Evolutionary conservation across 1,140 invertebrate species (phyloP), one percentile per base, ranked within the genome.

Genomic region (Battus philenor): DNA sequence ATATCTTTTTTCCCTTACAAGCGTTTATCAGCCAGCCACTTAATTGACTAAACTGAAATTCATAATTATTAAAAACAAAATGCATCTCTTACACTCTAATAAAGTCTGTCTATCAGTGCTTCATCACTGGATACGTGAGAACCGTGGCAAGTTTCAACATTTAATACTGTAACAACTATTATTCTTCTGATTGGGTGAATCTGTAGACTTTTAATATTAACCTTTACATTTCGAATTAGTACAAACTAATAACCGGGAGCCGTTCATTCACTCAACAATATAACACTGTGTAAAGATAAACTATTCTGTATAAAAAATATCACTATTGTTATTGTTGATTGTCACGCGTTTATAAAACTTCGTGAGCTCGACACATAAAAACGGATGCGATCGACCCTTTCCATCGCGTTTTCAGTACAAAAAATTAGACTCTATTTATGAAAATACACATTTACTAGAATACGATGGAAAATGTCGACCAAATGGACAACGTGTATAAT

Each of bases 271-370:
- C 70, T 73, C 68, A 82, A 82, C 74, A 79, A 84, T 79, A 68
- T 76, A 84, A 75, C 63, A 78, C 47, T 73, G 74, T 82, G 78
- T 84, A 82, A 75, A 82, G 80, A 77, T 84, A 84, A 80, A 77
- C 75, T 84, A 84, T 82, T 72, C 67, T 80, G 71, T 82, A 84
- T 84, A 84, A 84, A n/a, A 84, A 84, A 84, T 84, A 84, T 82
- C 49, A 73, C 73, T 82, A 80, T 80, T 84, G 72, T 66, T 78
- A 71, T 76, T 84, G 77, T 72, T 47, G 55, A 55, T 67, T 44
- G 50, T 52, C 61, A 55, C 63, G 68, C 61, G 36, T 43, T 56
- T 55, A 50, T 49, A 50, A 44, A 59, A 61, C 31, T 41, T 22
- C 54, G 58, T 51, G 62, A 36, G 45, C 48, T 65, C 60, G 70